Conservation (phyloP, 2,113 vertebrate species). For the Dermatemys mawii region DNA sequence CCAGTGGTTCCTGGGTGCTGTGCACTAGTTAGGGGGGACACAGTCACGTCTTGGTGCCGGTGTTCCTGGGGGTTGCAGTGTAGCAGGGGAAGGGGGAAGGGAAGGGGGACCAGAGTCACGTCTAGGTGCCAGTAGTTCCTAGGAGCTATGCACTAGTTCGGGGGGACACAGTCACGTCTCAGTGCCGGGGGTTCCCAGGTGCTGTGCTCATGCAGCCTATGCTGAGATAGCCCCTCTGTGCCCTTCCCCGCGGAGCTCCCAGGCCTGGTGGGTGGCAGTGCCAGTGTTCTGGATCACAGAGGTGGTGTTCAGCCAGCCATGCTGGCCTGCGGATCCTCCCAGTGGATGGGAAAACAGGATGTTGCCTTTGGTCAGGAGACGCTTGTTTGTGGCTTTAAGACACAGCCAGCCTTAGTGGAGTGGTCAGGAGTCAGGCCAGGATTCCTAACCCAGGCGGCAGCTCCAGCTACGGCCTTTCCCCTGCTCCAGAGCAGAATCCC, state of each 20-base stretch:
- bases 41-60: too few relatives aligned
- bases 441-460: not conserved
- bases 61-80: too few relatives aligned
- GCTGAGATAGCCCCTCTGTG: not conserved
- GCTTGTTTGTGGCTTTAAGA: not conserved
- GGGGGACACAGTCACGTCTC: too few relatives aligned
- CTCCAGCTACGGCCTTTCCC: not conserved
- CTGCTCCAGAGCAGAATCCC: not conserved
- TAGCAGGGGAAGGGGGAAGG: too few relatives aligned
- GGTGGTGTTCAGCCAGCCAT: not conserved
- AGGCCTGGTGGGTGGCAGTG: too few relatives aligned
- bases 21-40: too few relatives aligned
- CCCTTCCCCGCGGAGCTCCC: not conserved
- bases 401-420: constrained; percentile 5
- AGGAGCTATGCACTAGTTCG: too few relatives aligned
- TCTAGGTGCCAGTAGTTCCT: too few relatives aligned
- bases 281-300: not conserved
- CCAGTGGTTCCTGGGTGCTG: too few relatives aligned
- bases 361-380: constrained; percentile 35
- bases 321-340: not conserved
- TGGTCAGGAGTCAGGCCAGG: not conserved
- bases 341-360: not conserved
- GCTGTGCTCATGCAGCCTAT: too few relatives aligned
- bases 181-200: too few relatives aligned
- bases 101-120: too few relatives aligned